Conservation (phyloP, 2,888 invertebrate species). For the Conistra vaccinii region DNA sequence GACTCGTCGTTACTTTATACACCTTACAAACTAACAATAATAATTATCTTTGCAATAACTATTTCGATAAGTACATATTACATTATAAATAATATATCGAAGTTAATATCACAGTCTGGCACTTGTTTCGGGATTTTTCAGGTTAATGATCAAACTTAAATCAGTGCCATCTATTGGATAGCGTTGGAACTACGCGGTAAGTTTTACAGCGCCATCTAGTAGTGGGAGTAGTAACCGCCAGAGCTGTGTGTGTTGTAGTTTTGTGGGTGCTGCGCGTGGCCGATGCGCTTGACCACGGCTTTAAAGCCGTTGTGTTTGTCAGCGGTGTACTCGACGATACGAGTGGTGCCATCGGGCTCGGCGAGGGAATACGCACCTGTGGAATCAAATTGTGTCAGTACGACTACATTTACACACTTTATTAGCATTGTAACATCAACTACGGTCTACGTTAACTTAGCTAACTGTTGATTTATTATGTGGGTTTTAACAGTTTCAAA, state of each 20-base stretch:
- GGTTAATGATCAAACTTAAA: constrained; percentile 42
- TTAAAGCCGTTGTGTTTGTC: constrained; percentile 89
- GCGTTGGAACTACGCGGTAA: constrained; percentile 56
- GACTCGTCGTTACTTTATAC: constrained; percentile 49
- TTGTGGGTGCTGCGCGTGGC: constrained; percentile 87
- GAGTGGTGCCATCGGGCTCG: constrained; percentile 88
- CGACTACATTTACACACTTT: background rate
- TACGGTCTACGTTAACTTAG: background rate
- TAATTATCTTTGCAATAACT: constrained; percentile 51
- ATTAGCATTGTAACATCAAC: background rate
- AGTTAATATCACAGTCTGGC: constrained; percentile 79
- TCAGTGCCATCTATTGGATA: constrained; percentile 75
- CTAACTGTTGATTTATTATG: background rate
- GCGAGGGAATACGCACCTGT: constrained; percentile 88
- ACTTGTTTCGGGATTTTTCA: constrained; percentile 59
- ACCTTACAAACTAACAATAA: constrained; percentile 68
- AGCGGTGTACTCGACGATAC: constrained; percentile 89
- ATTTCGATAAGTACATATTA: constrained; percentile 54
- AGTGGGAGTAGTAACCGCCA: constrained; percentile 80
- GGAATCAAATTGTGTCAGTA: constrained; percentile 29
- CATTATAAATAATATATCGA: constrained; percentile 67
- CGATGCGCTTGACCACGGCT: constrained; percentile 88
- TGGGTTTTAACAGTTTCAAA: background rate
- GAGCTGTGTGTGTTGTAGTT: constrained; percentile 78
- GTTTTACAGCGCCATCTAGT: constrained; percentile 81